These are phyloP conservation scores for Heliornis fulica DNA, from an alignment of 2,113 vertebrate species.

Conservation along the genomic window DNA sequence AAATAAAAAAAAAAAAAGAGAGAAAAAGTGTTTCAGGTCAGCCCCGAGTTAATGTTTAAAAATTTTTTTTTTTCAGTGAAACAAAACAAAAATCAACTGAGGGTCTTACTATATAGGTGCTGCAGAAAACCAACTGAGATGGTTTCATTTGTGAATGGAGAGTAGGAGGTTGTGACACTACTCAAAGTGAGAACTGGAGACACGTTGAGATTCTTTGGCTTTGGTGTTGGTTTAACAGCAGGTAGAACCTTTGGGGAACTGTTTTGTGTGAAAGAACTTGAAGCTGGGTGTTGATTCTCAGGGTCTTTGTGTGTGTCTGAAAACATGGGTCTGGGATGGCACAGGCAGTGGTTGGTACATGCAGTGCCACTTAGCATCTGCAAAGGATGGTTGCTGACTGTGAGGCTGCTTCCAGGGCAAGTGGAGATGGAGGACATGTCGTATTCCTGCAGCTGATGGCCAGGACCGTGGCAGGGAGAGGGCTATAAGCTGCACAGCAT, in stretches of 20 bases:
- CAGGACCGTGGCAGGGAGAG: not conserved
- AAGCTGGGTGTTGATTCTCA: not conserved
- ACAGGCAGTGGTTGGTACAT: not conserved
- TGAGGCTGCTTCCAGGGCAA: not conserved
- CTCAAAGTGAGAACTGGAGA: conserved; percentile 25
- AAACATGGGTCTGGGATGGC: not conserved
- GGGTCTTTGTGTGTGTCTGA: not conserved
- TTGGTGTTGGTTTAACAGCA: not conserved
- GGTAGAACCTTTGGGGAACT: not conserved
- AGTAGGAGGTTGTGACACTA: not conserved
- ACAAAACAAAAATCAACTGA: not conserved
- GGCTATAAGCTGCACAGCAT: not conserved
- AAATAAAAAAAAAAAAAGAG: not conserved
- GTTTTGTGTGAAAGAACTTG: not conserved
- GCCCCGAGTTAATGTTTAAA: not conserved
- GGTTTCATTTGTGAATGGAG: not conserved
- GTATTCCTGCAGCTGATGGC: not conserved
- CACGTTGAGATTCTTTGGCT: not conserved
- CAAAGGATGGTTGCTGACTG: not conserved
- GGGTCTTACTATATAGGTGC: not conserved
- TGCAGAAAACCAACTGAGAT: not conserved
- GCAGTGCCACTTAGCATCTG: rapidly evolving
- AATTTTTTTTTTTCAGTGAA: not conserved
- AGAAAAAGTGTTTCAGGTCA: not conserved
- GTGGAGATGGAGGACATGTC: not conserved